A percentile compares a stretch with the other conserved stretches of the same genome.
Evolutionary conservation across 2,888 invertebrate genomes (phyloP).

Genomic region (Cheilosia urbana): DNA sequence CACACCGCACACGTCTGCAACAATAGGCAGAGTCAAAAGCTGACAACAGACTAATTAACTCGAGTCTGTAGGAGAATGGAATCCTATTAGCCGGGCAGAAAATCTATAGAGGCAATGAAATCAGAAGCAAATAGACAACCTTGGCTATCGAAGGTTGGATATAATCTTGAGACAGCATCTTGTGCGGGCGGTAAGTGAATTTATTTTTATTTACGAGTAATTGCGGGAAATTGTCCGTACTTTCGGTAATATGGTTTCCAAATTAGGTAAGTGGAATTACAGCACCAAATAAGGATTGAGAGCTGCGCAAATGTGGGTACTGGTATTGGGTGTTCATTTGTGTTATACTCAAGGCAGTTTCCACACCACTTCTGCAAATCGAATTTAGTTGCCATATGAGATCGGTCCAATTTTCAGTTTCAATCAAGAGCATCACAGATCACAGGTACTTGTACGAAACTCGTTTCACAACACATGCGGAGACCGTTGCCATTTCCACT

Average conservation of each 20-base stretch:
- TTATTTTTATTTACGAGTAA: background rate
- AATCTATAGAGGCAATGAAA: constrained; percentile 1
- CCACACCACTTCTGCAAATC: background rate
- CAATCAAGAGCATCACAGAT: too few relatives aligned
- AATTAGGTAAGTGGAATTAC: constrained; percentile 17
- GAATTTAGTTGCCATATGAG: too few relatives aligned
- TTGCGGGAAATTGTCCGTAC: constrained; percentile 1
- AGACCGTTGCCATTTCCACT: too few relatives aligned
- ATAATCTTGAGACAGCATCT: constrained; percentile 32
- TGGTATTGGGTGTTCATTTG: background rate
- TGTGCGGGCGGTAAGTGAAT: constrained; percentile 22
- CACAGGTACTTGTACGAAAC: too few relatives aligned
- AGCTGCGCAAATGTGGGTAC: background rate
- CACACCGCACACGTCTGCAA: constrained; percentile 35
- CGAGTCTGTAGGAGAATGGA: constrained; percentile 8
- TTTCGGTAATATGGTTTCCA: background rate
- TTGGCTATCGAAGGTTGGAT: constrained; percentile 16
- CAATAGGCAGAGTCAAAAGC: constrained; percentile 23
- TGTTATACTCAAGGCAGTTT: background rate
- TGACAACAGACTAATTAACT: constrained; percentile 13
- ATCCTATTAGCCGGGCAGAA: constrained; percentile 7
- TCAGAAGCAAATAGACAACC: constrained; percentile 26
- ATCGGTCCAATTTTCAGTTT: too few relatives aligned
- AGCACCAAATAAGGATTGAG: background rate
- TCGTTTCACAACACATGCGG: too few relatives aligned